phyloP scores from a whole-genome alignment of 2,113 vertebrate genomes.

The Genyomyrus donnyi region DNA sequence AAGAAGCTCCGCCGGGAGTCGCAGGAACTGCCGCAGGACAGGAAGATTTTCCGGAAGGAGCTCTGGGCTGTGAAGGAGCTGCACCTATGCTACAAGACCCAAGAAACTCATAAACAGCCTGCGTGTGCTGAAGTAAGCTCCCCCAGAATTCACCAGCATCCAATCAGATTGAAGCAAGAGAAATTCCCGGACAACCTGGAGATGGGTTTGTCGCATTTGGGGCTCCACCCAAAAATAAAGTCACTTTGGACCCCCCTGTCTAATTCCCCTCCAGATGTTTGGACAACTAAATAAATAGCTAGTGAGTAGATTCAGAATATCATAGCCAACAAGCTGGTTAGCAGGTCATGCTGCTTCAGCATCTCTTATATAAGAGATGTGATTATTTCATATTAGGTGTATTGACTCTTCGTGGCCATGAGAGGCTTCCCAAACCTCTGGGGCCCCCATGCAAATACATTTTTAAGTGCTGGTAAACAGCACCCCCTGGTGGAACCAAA shows the following conservation, averaged over 20 bases:
- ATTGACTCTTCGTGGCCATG: background rate
- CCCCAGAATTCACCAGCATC: background rate
- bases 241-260: too few species aligned
- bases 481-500: background rate
- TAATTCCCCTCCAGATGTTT: background rate
- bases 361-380: background rate
- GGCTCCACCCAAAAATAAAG: too few species aligned
- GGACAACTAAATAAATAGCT: background rate
- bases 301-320: background rate
- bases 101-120: background rate
- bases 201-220: background rate
- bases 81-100: background rate
- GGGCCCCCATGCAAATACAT: background rate
- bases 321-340: background rate
- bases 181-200: background rate
- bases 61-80: background rate
- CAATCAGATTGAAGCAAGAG: background rate
- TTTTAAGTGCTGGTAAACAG: background rate
- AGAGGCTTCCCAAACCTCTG: background rate
- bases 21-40: background rate
- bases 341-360: background rate
- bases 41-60: background rate
- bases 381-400: background rate
- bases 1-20: background rate
- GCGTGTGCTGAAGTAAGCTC: background rate